A percentile compares a stretch with the other conserved stretches of the same genome.
Conservation (phyloP, 2,888 invertebrate genomes). For the Eudemis profundana region DNA sequence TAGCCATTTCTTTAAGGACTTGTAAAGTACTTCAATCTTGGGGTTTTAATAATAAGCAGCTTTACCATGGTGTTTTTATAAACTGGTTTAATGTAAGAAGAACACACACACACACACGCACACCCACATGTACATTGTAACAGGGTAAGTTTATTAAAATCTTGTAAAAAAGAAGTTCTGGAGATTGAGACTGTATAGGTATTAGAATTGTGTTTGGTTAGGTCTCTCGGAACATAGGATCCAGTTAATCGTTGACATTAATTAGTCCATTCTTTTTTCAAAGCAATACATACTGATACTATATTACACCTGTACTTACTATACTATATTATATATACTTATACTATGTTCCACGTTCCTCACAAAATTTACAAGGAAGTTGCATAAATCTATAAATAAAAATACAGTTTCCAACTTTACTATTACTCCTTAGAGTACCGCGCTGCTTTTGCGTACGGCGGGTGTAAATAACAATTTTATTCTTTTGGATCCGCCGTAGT, state of each 20-base stretch:
- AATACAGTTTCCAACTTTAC: conserved; percentile 17
- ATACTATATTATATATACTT: too few species aligned
- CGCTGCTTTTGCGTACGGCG: conserved; percentile 22
- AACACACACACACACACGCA: too few species aligned
- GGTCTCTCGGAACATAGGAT: too few species aligned
- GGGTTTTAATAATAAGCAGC: not conserved
- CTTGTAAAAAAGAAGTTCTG: too few species aligned
- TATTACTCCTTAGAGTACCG: conserved; percentile 28
- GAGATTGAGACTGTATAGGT: too few species aligned
- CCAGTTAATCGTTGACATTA: too few species aligned
- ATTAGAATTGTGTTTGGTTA: too few species aligned
- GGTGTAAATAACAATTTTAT: conserved; percentile 42
- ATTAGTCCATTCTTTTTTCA: too few species aligned
- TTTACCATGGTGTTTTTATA: not conserved
- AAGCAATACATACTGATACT: too few species aligned
- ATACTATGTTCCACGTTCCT: not conserved
- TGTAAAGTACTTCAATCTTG: conserved; percentile 18
- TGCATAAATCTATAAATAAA: conserved; percentile 18
- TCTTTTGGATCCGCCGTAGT: conserved; percentile 31
- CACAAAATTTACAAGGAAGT: conserved; percentile 16
- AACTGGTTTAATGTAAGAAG: not conserved
- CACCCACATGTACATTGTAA: too few species aligned
- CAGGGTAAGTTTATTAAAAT: too few species aligned
- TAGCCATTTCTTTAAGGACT: conserved; percentile 14
- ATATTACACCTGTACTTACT: too few species aligned